A percentile compares a stretch with the other conserved stretches of the same genome.
These are phyloP conservation scores for Oreochromis aureus DNA, from an alignment of 2,113 vertebrate species.

Conservation along the genomic window DNA sequence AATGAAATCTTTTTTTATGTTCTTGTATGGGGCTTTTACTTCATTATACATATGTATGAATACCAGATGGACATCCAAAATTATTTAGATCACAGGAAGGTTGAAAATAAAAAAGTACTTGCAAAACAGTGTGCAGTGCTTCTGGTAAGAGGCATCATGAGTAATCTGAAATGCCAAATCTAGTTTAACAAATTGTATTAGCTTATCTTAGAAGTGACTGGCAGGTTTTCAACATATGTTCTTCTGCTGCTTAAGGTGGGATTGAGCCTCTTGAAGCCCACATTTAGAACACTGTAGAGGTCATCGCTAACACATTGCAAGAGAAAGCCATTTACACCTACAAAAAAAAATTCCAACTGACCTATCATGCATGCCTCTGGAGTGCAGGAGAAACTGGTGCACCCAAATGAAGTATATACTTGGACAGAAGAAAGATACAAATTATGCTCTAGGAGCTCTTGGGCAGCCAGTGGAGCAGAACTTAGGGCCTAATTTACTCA, in stretches of 20 bases:
- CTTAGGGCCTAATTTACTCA: neutral
- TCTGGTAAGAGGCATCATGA: neutral
- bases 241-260: neutral
- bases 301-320: neutral
- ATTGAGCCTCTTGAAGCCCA: neutral
- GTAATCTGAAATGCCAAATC: neutral
- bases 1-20: neutral
- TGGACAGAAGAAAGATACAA: neutral
- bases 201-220: neutral
- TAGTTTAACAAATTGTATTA: neutral
- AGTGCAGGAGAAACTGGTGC: neutral
- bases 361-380: neutral
- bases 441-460: neutral
- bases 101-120: neutral
- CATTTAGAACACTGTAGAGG: neutral
- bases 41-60: neutral
- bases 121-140: neutral
- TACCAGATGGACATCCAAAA: neutral
- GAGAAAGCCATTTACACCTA: neutral
- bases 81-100: neutral
- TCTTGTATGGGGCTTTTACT: neutral
- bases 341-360: neutral
- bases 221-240: neutral
- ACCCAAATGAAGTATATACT: neutral
- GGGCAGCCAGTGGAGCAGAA: neutral